Evolutionary conservation across 2,113 vertebrate genomes (phyloP).

Genomic region (Oreochromis aureus): DNA sequence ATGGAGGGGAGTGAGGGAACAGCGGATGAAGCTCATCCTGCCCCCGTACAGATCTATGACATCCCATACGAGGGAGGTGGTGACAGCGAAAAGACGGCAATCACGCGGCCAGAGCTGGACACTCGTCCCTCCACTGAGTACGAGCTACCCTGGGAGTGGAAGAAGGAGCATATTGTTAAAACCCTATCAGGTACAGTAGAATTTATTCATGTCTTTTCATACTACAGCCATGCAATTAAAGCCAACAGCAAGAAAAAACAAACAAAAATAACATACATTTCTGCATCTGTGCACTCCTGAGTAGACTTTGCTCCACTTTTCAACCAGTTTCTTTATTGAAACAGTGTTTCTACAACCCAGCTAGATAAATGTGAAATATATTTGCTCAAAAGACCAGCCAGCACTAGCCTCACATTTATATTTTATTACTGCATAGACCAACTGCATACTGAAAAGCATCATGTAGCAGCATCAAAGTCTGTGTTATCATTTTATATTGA

Average conservation of each 20-base stretch:
- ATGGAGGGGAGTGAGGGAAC: conserved; percentile 61
- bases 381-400: conserved; percentile 1
- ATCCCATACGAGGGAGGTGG: conserved; percentile 67
- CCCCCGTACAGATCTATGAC: conserved; percentile 75
- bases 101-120: conserved; percentile 67
- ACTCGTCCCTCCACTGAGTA: conserved; percentile 76
- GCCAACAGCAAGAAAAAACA: not conserved
- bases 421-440: conserved; percentile 31
- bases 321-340: not conserved
- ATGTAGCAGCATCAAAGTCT: conserved; percentile 42
- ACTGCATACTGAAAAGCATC: conserved; percentile 24
- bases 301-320: not conserved
- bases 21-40: conserved; percentile 28
- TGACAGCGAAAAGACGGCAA: not conserved
- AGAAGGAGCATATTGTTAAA: conserved; percentile 82
- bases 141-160: conserved; percentile 89
- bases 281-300: not conserved
- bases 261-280: not conserved
- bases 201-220: not conserved
- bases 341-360: not conserved
- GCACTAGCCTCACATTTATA: conserved; percentile 26
- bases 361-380: not conserved
- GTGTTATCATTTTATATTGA: conserved; percentile 18
- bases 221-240: not conserved
- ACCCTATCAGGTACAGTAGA: conserved; percentile 78